Conservation (phyloP, 2,888 invertebrate species). For the Sarcophaga caerulescens region DNA sequence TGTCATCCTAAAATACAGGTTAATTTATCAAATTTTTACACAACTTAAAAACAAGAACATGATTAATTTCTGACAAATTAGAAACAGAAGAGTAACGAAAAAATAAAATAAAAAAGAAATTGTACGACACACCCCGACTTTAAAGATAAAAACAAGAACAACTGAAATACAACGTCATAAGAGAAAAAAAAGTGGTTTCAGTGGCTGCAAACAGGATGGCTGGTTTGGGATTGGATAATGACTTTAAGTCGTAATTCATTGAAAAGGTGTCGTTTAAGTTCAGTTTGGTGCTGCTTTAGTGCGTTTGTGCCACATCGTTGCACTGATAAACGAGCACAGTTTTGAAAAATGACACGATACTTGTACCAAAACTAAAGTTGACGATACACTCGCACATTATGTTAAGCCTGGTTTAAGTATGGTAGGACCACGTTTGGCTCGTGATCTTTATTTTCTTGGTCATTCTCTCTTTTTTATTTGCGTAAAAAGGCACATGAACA, state of each 20-base stretch:
- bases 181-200: slow-evolving; percentile 22
- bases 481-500: slow-evolving; percentile 52
- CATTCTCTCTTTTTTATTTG: slow-evolving; percentile 5
- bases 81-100: slow-evolving; percentile 71
- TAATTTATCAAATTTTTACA: slow-evolving; percentile 76
- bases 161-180: slow-evolving; percentile 38
- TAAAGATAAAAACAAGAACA: slow-evolving; percentile 24
- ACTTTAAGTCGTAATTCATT: slow-evolving; percentile 58
- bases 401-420: slow-evolving; percentile 39
- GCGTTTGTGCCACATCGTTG: slow-evolving; percentile 50
- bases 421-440: slow-evolving; percentile 59
- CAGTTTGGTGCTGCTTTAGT: slow-evolving; percentile 54
- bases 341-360: slow-evolving; percentile 60
- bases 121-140: slow-evolving; percentile 77
- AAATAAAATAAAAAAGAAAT: slow-evolving; percentile 72
- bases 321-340: slow-evolving; percentile 60
- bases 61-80: slow-evolving; percentile 81
- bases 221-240: slow-evolving; percentile 61
- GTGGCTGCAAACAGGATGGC: slow-evolving; percentile 54
- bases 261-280: slow-evolving; percentile 59
- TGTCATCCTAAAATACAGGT: slow-evolving; percentile 65
- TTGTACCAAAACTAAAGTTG: slow-evolving; percentile 30
- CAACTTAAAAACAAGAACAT: slow-evolving; percentile 75
- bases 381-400: slow-evolving; percentile 62
- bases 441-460: slow-evolving; percentile 54